phyloP scores from a whole-genome alignment of 2,797 vertebrate genomes.

The Anniella stebbinsi region DNA sequence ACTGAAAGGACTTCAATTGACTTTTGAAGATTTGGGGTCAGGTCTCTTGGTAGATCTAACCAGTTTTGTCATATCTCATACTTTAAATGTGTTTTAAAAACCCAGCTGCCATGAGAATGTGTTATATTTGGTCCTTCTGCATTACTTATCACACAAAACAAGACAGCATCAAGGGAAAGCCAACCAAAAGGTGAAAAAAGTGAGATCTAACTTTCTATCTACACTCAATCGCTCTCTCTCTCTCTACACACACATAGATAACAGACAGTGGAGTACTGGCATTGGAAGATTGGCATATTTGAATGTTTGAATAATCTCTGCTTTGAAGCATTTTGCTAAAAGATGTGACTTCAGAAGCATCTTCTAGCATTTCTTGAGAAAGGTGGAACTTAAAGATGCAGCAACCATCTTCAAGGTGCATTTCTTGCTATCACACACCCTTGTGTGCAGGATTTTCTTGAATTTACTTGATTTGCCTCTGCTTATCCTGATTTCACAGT shows the following conservation, averaged over 20 bases:
- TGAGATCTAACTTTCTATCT: not conserved
- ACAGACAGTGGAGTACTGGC: not conserved
- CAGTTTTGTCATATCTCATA: not conserved
- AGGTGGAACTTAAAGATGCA: not conserved
- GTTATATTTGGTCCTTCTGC: not conserved
- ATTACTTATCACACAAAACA: not conserved
- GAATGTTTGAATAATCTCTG: not conserved
- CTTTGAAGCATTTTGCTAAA: not conserved
- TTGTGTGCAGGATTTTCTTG: not conserved
- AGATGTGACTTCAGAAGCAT: not conserved
- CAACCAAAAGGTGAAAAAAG: not conserved
- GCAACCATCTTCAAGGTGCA: not conserved
- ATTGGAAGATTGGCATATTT: not conserved
- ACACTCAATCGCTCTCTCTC: not conserved
- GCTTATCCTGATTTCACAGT: not conserved
- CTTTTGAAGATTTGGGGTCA: slow-evolving; percentile 7
- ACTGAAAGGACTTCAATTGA: not conserved
- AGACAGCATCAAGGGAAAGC: not conserved
- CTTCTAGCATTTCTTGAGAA: not conserved
- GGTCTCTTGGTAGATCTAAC: not conserved
- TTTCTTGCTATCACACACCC: not conserved
- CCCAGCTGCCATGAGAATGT: not conserved
- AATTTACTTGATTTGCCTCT: not conserved
- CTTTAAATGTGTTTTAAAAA: slow-evolving; percentile 8
- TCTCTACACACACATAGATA: too few relatives aligned